These are phyloP conservation scores for Indicator maculatus DNA, from an alignment of 2,113 vertebrate genomes.

Conservation along the genomic window DNA sequence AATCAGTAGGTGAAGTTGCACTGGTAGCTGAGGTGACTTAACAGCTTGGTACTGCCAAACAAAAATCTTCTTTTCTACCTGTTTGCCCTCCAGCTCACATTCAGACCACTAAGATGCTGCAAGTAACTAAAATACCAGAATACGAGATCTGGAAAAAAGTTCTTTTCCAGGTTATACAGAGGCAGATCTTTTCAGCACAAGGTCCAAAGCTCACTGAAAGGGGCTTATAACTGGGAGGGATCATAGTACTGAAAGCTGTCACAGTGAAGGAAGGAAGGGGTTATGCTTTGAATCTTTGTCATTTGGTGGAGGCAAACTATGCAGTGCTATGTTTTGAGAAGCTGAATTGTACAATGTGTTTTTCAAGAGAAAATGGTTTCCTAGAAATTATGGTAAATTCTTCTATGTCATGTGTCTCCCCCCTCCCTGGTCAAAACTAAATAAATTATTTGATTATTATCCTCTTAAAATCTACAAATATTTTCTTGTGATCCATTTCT, in stretches of 20 bases:
- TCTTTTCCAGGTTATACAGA: not conserved
- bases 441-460: not conserved
- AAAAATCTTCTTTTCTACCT: not conserved
- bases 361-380: not conserved
- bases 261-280: not conserved
- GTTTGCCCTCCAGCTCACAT: not conserved
- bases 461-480: not conserved
- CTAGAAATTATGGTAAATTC: not conserved
- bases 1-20: not conserved
- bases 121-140: not conserved
- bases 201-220: not conserved
- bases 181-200: not conserved
- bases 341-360: not conserved
- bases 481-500: not conserved
- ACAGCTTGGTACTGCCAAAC: not conserved
- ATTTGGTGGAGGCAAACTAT: not conserved
- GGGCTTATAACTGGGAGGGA: not conserved
- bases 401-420: not conserved
- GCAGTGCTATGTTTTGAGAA: not conserved
- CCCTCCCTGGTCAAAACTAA: not conserved
- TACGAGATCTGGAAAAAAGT: not conserved
- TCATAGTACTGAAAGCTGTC: not conserved
- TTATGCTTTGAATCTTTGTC: not conserved
- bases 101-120: not conserved
- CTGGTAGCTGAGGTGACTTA: not conserved